Percentiles rank a stretch among this genome's conserved stretches.
phyloP scores from a whole-genome alignment of 1,140 invertebrate species.

The Cotesia chilonis region DNA sequence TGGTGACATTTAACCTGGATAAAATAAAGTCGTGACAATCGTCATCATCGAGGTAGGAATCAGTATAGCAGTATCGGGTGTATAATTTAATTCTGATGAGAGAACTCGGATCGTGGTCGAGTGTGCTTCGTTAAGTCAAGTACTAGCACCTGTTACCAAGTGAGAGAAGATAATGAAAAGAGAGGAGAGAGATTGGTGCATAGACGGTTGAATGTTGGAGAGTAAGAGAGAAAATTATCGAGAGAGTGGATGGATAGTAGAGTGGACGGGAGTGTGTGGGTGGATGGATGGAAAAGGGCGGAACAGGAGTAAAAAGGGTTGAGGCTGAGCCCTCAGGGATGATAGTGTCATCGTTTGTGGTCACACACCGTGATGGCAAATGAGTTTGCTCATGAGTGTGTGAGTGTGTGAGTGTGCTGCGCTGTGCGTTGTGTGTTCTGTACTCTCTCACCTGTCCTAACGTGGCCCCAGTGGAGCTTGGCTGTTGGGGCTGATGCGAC shows the following conservation, averaged over 20 bases:
- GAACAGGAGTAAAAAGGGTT: neutral
- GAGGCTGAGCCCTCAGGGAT: slow-evolving; percentile 1
- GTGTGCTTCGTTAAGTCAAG: slow-evolving; percentile 25
- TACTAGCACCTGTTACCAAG: slow-evolving; percentile 22
- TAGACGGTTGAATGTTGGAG: neutral
- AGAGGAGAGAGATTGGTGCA: neutral
- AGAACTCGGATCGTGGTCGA: slow-evolving; percentile 12
- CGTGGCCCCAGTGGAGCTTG: slow-evolving; percentile 60
- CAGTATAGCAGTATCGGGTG: neutral
- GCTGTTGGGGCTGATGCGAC: slow-evolving; percentile 64
- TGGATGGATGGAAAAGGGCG: neutral
- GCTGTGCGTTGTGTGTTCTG: neutral
- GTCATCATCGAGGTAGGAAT: slow-evolving; percentile 3
- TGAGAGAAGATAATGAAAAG: neutral
- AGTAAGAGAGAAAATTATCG: neutral
- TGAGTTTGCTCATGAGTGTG: neutral
- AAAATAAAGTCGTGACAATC: too few relatives aligned
- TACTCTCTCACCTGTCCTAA: slow-evolving; percentile 57
- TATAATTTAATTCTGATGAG: slow-evolving; percentile 17
- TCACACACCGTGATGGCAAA: slow-evolving; percentile 1
- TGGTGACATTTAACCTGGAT: too few relatives aligned
- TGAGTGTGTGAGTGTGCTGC: neutral
- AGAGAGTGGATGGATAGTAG: neutral
- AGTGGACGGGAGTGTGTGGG: neutral
- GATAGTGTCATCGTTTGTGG: slow-evolving; percentile 27